A percentile compares a stretch with the other conserved stretches of the same genome.
Evolutionary conservation across 2,888 invertebrate genomes (phyloP).

Genomic region (Platycheirus albimanus): DNA sequence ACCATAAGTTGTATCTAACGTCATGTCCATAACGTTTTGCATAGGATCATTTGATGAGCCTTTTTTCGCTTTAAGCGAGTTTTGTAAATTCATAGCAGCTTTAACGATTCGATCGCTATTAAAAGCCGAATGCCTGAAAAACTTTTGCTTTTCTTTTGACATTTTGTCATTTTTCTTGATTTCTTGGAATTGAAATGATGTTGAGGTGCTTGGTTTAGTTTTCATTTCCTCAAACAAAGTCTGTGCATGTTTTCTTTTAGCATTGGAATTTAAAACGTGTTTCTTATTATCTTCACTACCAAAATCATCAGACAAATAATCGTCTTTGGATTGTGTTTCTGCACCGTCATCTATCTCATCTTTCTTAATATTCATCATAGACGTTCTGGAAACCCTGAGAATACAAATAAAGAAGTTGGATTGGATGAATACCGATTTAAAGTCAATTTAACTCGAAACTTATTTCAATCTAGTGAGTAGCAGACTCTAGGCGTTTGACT

Average conservation of each 20-base stretch:
- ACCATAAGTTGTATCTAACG: constrained; percentile 50
- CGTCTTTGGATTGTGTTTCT: constrained; percentile 38
- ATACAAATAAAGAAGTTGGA: too few relatives aligned
- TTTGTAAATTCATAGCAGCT: constrained; percentile 51
- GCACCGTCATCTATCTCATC: constrained; percentile 27
- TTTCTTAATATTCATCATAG: constrained; percentile 28
- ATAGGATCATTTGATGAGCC: constrained; percentile 26
- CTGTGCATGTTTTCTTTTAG: constrained; percentile 39
- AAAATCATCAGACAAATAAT: constrained; percentile 71
- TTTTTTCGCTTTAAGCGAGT: constrained; percentile 38
- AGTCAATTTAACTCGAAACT: too few relatives aligned
- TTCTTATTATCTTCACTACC: constrained; percentile 63
- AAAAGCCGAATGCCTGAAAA: constrained; percentile 91
- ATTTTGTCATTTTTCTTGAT: constrained; percentile 87
- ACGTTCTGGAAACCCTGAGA: constrained; percentile 48
- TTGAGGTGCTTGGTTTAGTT: constrained; percentile 55
- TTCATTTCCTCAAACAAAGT: constrained; percentile 42
- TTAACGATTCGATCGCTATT: constrained; percentile 84
- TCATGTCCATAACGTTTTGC: constrained; percentile 25
- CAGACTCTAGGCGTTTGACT: too few relatives aligned
- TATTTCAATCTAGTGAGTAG: too few relatives aligned
- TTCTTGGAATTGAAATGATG: constrained; percentile 78
- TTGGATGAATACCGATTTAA: too few relatives aligned
- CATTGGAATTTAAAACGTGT: constrained; percentile 39
- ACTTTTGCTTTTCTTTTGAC: constrained; percentile 94